Evolutionary conservation across 2,888 invertebrate species (phyloP), one percentile per base, ranked within the genome.

Genomic region (Homarus gammarus): DNA sequence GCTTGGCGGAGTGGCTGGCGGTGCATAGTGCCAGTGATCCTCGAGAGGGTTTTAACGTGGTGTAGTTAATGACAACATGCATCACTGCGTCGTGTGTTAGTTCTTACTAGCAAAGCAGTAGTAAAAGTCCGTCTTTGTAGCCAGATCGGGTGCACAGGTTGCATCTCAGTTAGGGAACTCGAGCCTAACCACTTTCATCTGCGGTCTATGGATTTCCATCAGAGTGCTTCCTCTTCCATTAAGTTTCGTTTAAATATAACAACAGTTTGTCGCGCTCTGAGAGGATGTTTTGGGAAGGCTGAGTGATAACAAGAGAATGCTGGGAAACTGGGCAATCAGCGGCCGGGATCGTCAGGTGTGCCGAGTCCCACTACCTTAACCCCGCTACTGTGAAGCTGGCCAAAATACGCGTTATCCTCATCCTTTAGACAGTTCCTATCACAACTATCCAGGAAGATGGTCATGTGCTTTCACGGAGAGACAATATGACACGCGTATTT

Each of bases 251-350:
- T 33, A 49, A 51, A 44, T 82, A n/a, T 8, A 68, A 64, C 64
- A 68, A 49, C 33, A 44, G 70, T 40, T 38, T 33, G 73, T 40
- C n/a, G 38, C 61, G 40, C 31, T 22, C 18, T 18, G 49, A n/a
- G 61, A 51, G 27, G 44, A 81, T 44, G 61, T 44, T 56, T 2
- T 22, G 75, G 75, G 82, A 56, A 70, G 61, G 61, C 61, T 81
- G 87, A 87, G 82, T 87, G 87, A 87, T 81, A 87, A 82, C 61
- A 75, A 81, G 73, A 72, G 87, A 61, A 87, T 61, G 87, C 87
- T 81, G 87, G 82, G 81, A 87, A 87, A 87, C 87, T 87, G 87
- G 87, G 87, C 87, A 87, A 87, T 87, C 87, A 87, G 81, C 87
- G 87, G 61, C 72, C 64, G 73, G 87, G 75, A 82, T 87, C 87